phyloP scores from a whole-genome alignment of 2,888 invertebrate genomes.

The Noctua fimbriata region DNA sequence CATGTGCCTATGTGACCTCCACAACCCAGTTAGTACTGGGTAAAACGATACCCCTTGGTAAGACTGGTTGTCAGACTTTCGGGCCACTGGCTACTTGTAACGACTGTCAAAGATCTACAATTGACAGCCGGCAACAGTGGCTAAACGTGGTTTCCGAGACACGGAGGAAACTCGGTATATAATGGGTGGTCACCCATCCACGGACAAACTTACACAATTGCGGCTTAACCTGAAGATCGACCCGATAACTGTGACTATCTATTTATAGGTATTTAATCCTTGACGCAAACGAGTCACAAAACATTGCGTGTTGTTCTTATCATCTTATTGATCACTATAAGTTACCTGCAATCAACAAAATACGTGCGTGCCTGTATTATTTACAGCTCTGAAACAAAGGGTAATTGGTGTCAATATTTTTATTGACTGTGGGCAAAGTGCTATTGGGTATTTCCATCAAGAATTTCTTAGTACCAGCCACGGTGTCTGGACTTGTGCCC shows the following conservation, averaged over 20 bases:
- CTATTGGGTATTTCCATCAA: not conserved
- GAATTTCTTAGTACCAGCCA: not conserved
- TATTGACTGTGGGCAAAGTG: slow-evolving; percentile 5
- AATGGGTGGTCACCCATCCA: too few species aligned
- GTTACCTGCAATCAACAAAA: slow-evolving; percentile 28
- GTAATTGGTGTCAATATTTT: slow-evolving; percentile 40
- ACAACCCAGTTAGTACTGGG: too few species aligned
- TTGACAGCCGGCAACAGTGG: too few species aligned
- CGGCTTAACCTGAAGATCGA: too few species aligned
- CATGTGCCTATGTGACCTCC: too few species aligned
- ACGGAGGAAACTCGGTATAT: too few species aligned
- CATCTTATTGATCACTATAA: slow-evolving; percentile 30
- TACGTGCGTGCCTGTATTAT: slow-evolving; percentile 35
- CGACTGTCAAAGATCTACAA: too few species aligned
- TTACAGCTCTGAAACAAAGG: slow-evolving; percentile 38
- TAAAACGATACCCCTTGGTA: too few species aligned
- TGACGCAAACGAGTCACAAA: slow-evolving; percentile 13
- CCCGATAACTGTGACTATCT: not conserved
- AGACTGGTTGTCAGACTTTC: too few species aligned
- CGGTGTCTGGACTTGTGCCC: not conserved
- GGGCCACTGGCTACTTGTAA: too few species aligned
- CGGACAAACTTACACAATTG: too few species aligned
- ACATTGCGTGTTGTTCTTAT: slow-evolving; percentile 49
- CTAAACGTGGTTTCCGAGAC: too few species aligned
- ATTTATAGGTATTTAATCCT: not conserved